Evolutionary conservation across 2,797 vertebrate species (phyloP), one percentile per base, ranked within the genome.

Genomic region (Erethizon dorsatum): DNA sequence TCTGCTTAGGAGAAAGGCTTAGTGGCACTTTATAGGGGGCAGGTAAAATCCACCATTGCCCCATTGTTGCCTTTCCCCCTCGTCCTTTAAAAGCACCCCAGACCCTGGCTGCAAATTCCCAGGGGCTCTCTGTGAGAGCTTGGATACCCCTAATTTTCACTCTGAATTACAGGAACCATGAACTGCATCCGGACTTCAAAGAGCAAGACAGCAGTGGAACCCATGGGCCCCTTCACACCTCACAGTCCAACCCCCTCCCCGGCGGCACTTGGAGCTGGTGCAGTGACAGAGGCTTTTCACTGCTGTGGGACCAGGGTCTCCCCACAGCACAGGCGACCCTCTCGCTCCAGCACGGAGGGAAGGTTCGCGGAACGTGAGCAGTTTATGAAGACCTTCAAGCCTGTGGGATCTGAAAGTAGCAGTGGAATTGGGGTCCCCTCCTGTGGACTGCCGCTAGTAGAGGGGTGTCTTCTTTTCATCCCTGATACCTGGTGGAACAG

Each of bases 131-230:
- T 13, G 63, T 57, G 45, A 75, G 56, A 83, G 47, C 22, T 71
- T 84, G n/a, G 47, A n/a, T 47, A 47, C 45, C 83, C 79, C 24
- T 77, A 37, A 84, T 77, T 90, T 96, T 91, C 57, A 79, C 37
- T 93, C 89, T 87, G 79, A 97, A 86, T 77, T 69, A 61, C 0
- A 63, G 83, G 41, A 59, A 28, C 22, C 63, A 56, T 71, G 95
- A 83, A 73, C n/a, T 17, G 0, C 26, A 84, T 37, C 67, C 56
- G 28, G 59, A 93, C 79, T 63, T 93, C 91, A 92, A 93, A 93
- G 69, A 26, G 50, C 82, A 45, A 67, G 13, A 47, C 69, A 63
- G 15, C 33, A n/a, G 75, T 50, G 26, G 91, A 83, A 15, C 15
- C 28, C 20, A 54, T 50, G 61, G 65, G 63, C 57, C 12, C 18